Base-by-base conservation (phyloP, 2,113 vertebrate genomes). In the Balaeniceps rex region DNA sequence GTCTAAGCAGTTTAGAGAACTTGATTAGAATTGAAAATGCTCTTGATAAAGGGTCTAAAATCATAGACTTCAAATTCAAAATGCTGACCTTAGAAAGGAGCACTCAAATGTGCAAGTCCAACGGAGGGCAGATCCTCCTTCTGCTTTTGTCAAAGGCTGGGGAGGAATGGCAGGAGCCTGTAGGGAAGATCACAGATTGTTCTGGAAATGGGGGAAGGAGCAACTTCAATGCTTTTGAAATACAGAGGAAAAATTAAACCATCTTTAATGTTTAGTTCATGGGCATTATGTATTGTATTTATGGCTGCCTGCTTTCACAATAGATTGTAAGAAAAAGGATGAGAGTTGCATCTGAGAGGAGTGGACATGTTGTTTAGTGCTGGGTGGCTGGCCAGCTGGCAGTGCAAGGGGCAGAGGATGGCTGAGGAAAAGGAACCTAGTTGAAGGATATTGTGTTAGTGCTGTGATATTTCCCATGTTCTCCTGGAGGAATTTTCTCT, bases 381-480 rank as follows among this genome's bases (percentile, higher is more conserved):
- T 10, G 68, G 36, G 25, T 70, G 82, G 44, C 38, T 21, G 57
- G 44, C 6, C 86, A 68, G 82, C 12, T 8, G 22, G 52, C 44
- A 36, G 28, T 2, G 36, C 29, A 1, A 12, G 58, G 65, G 63
- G 38, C 68, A 38, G 19, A 25, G 54, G 26, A 13, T 2, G 28
- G 63, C 57, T 22, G 88, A 92, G 80, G 83, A 83, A 42, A 64
- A 72, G 57, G 92, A 38, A n/a, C 49, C 42, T 40, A 2, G 49
- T 52, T 23, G 77, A 90, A 93, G 76, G 89, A 38, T 60, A 49
- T 61, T 86, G 87, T 5, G n/a, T 94, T 97, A 96, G 93, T 10
- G 76, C 83, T 92, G 88, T 97, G 97, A 84, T 94, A 94, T 97
- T 97, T 96, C 88, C 88, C 88, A 52, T 80, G 66, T 4, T 65